These are phyloP conservation scores for Quiscalus mexicanus DNA, from an alignment of 2,113 vertebrate species.

Conservation along the genomic window DNA sequence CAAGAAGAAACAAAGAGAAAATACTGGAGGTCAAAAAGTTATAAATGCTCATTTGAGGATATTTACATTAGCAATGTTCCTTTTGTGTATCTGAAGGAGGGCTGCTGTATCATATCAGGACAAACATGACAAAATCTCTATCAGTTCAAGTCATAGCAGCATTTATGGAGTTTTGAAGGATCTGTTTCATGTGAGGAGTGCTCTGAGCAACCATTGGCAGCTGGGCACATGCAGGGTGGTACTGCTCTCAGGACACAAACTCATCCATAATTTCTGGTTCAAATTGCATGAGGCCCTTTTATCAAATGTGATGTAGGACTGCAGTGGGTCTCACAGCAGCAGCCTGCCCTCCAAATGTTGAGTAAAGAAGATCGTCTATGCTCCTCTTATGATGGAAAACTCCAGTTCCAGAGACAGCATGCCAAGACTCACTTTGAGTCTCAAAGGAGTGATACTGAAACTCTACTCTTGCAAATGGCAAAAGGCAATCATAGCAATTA, in stretches of 20 bases:
- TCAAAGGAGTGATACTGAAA: neutral
- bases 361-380: neutral
- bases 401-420: neutral
- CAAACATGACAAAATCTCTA: neutral
- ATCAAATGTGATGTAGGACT: neutral
- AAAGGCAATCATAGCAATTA: neutral
- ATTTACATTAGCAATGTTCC: slow-evolving; percentile 12
- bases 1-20: slow-evolving; percentile 43
- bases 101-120: neutral
- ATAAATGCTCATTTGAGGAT: slow-evolving; percentile 2
- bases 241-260: neutral
- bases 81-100: slow-evolving; percentile 25
- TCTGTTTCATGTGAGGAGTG: neutral
- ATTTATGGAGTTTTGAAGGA: neutral
- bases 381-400: neutral
- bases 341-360: neutral
- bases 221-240: neutral
- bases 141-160: neutral
- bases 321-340: neutral
- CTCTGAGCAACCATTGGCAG: neutral
- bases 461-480: neutral
- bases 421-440: neutral
- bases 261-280: neutral
- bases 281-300: neutral
- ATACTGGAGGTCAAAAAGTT: slow-evolving; percentile 31